These are phyloP conservation scores for Pangasius macronema DNA, from an alignment of 2,797 vertebrate genomes.

Conservation along the genomic window DNA sequence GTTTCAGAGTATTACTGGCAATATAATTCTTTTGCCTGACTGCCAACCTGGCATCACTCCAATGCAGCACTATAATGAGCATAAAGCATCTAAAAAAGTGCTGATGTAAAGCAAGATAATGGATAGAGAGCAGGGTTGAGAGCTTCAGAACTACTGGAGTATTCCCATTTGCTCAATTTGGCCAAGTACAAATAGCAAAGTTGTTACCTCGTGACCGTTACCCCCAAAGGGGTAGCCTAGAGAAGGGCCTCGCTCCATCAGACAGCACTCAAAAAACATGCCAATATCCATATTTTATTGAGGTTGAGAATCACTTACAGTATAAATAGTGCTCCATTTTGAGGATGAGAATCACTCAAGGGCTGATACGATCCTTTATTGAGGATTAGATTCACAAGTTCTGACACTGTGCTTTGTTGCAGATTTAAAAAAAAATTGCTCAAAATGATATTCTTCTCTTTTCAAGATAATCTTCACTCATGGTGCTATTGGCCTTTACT, in stretches of 20 bases:
- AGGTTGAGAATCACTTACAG: not conserved
- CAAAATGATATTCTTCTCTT: not conserved
- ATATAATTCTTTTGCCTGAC: conserved; percentile 16
- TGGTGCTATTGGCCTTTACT: not conserved
- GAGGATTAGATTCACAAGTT: not conserved
- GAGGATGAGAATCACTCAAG: not conserved
- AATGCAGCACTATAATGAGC: conserved; percentile 33
- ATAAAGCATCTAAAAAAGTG: conserved; percentile 27
- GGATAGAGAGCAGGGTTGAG: conserved; percentile 21
- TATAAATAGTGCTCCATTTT: not conserved
- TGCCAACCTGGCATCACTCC: conserved; percentile 24
- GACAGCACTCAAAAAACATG: not conserved
- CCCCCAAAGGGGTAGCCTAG: conserved; percentile 22
- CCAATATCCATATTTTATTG: conserved; percentile 11
- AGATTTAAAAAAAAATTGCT: not conserved
- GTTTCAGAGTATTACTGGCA: conserved; percentile 15
- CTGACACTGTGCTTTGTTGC: not conserved
- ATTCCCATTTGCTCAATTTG: conserved; percentile 29
- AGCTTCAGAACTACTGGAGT: conserved; percentile 15
- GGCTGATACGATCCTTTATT: not conserved
- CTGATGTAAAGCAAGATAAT: conserved; percentile 32
- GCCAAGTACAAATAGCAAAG: conserved; percentile 31
- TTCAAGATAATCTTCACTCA: not conserved
- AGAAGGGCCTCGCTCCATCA: not conserved
- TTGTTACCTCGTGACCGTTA: conserved; percentile 31